Conservation (phyloP, 2,797 vertebrate species). For the Geotrypetes seraphini region DNA sequence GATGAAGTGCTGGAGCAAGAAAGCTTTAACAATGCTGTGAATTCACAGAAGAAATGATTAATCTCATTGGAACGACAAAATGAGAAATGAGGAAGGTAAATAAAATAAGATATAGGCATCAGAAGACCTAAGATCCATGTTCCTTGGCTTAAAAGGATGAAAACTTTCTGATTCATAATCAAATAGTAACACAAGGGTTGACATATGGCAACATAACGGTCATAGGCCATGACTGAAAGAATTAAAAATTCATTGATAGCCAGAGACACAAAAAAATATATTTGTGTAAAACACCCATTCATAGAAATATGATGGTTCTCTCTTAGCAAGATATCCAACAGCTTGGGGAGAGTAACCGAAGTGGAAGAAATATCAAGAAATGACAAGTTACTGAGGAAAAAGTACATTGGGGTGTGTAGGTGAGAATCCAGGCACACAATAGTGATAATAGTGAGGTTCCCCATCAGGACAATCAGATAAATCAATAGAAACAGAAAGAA, state of each 20-base stretch:
- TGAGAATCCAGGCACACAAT: conserved; percentile 1
- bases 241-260: conserved; percentile 7
- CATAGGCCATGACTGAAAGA: conserved; percentile 13
- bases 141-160: neutral
- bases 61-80: conserved; percentile 9
- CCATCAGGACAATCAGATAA: conserved; percentile 13
- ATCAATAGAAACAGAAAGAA: conserved; percentile 8
- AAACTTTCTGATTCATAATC: conserved; percentile 5
- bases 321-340: conserved; percentile 11
- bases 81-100: conserved; percentile 11
- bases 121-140: conserved; percentile 4
- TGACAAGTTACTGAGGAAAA: conserved; percentile 14
- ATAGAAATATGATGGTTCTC: conserved; percentile 8
- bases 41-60: too few species aligned
- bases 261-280: conserved; percentile 16
- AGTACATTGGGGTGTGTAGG: conserved; percentile 19
- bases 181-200: neutral
- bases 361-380: conserved; percentile 14
- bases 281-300: conserved; percentile 1
- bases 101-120: neutral
- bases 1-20: conserved; percentile 10
- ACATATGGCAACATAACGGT: conserved; percentile 8
- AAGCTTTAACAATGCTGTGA: too few species aligned
- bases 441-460: conserved; percentile 9
- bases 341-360: conserved; percentile 11